These are phyloP conservation scores for Silurus aristotelis DNA, from an alignment of 2,797 vertebrate genomes.

Conservation along the genomic window DNA sequence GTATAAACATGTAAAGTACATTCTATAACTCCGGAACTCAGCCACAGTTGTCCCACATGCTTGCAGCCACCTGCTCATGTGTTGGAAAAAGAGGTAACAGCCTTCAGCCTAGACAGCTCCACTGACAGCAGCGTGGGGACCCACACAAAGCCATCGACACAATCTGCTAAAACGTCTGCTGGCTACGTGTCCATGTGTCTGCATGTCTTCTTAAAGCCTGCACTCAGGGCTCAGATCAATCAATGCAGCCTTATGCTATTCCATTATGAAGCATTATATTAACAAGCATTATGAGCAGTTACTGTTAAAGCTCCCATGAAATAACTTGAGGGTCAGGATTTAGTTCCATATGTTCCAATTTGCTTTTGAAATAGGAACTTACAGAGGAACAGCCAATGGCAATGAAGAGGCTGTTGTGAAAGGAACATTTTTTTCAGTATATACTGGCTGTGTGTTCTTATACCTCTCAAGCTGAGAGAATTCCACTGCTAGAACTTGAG, in stretches of 20 bases:
- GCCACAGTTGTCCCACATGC: conserved; percentile 30
- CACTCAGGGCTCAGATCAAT: conserved; percentile 40
- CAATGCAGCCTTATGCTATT: conserved; percentile 37
- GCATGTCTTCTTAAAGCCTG: conserved; percentile 34
- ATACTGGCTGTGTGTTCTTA: neutral
- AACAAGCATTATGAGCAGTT: conserved; percentile 44
- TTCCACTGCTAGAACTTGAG: neutral
- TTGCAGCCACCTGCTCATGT: conserved; percentile 39
- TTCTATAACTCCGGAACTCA: conserved; percentile 31
- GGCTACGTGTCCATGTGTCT: conserved; percentile 46
- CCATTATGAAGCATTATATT: conserved; percentile 44
- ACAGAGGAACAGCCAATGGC: neutral
- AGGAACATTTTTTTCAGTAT: neutral
- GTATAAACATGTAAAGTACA: conserved; percentile 31
- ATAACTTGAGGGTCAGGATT: conserved; percentile 19
- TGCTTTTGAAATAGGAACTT: neutral
- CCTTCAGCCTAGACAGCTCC: conserved; percentile 35
- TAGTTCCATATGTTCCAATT: conserved; percentile 14
- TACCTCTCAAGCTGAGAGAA: neutral
- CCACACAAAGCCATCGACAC: conserved; percentile 43
- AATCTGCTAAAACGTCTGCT: conserved; percentile 52
- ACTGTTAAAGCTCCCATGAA: conserved; percentile 23
- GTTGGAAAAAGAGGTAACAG: conserved; percentile 2
- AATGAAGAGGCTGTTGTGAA: neutral
- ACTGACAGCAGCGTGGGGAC: conserved; percentile 29